phyloP scores from a whole-genome alignment of 2,113 vertebrate genomes.

The Puntigrus tetrazona region DNA sequence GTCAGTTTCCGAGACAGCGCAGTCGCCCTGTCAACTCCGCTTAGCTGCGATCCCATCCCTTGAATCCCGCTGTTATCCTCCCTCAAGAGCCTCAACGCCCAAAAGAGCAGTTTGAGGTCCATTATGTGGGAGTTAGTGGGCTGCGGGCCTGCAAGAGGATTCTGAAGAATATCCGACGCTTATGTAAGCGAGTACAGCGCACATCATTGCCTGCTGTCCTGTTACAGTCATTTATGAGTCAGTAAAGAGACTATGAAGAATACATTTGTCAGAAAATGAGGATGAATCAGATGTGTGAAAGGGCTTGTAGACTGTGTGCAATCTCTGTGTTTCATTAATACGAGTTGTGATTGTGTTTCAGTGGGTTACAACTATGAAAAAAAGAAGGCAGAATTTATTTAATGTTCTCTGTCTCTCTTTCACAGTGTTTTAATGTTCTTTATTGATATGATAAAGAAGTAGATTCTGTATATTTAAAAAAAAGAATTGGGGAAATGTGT shows the following conservation, averaged over 20 bases:
- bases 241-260: not conserved
- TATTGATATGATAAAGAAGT: not conserved
- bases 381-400: not conserved
- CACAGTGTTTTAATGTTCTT: not conserved
- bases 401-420: not conserved
- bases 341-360: not conserved
- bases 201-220: constrained; percentile 5
- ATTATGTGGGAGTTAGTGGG: not conserved
- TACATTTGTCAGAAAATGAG: not conserved
- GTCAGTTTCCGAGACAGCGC: constrained; percentile 32
- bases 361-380: not conserved
- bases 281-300: constrained; percentile 13
- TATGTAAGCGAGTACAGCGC: not conserved
- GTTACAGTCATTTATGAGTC: not conserved
- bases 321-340: not conserved
- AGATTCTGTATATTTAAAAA: not conserved
- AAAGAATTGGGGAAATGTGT: not conserved
- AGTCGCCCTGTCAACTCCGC: constrained; percentile 28
- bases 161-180: not conserved
- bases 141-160: constrained; percentile 1
- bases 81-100: not conserved
- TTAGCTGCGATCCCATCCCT: constrained; percentile 26
- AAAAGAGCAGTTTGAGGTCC: not conserved
- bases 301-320: not conserved
- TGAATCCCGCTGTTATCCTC: not conserved